Evolutionary conservation across 23 tunicate species (phyloP), one percentile per base, ranked within the genome.

Genomic region (Botrylloides violaceus): DNA sequence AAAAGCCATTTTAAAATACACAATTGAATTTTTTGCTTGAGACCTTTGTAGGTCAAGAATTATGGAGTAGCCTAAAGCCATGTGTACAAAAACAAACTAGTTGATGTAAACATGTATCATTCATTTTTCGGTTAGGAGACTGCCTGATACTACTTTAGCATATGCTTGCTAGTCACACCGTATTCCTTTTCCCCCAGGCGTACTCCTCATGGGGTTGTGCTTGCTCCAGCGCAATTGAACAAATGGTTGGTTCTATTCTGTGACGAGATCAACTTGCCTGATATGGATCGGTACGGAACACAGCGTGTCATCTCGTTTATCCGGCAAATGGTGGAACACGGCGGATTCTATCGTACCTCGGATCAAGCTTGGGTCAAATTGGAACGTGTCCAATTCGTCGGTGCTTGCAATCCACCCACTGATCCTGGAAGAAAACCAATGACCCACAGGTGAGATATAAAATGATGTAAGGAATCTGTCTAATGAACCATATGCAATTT

Each of bases 381-480:
- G 62, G 95, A 93, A 61, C 75, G 98, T 4, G 83, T 93, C 1
- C 98, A 93, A 64, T 72, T 93, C 66, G 98, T 93, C 26, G 98
- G 98, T 0, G 98, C 98, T 72, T 93, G 98, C 77, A 93, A 93
- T 48, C 98, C 98, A 0, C 98, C 98, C 3, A 86, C 98, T 66
- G 98, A 93, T 59, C 98, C 98, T 0, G 98, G 98, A 50, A 58
- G 98, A 34, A 93, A 93, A 70, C 98, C 98, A 5, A 58, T 93
- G 38, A 49, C 80, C 22, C 84, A 84, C 84, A 72, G 96, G 94
- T 84, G 19, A 49, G 58, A 15, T 38, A 65, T 18, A 2, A 18
- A 29, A 23, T 18, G 30, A 0, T 60, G 31, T 24, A 18, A 18
- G 1, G 65, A 1, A 19, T 49, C 20, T 49, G n/a, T 49, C 58